A percentile compares a stretch with the other conserved stretches of the same genome.
Conservation (phyloP, 2,888 invertebrate genomes). For the Zygaena filipendulae region DNA sequence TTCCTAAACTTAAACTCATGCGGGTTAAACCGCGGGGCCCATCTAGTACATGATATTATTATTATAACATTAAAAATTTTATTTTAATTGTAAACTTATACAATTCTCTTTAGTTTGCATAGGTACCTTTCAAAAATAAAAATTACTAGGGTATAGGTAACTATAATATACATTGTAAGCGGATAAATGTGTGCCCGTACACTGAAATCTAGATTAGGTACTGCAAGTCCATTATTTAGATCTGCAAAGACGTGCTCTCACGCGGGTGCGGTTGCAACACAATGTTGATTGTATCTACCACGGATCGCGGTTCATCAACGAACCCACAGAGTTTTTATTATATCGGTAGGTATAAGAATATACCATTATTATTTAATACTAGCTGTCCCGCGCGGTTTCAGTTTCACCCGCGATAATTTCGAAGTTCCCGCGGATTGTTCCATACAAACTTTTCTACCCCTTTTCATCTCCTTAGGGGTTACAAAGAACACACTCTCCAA, state of each 20-base stretch:
- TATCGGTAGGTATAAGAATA: too few species aligned
- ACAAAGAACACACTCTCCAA: too few species aligned
- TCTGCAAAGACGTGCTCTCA: conserved; percentile 22
- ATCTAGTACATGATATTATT: background rate
- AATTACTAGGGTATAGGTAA: too few species aligned
- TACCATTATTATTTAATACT: too few species aligned
- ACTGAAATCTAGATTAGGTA: background rate
- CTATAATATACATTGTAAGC: background rate
- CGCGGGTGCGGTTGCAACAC: conserved; percentile 21
- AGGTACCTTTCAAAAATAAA: background rate
- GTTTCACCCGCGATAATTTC: too few species aligned
- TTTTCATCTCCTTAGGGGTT: too few species aligned
- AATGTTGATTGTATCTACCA: conserved; percentile 20
- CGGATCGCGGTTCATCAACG: too few species aligned
- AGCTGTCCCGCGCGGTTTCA: too few species aligned
- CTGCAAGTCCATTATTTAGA: conserved; percentile 4
- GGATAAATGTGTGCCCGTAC: background rate
- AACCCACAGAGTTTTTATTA: too few species aligned
- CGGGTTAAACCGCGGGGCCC: background rate
- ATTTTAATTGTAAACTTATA: background rate
- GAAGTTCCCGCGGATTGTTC: too few species aligned
- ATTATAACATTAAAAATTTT: background rate
- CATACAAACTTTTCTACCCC: too few species aligned
- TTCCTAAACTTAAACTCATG: too few species aligned
- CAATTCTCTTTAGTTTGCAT: background rate